Evolutionary conservation across 2,113 vertebrate species (phyloP).

Genomic region (Chelonoidis abingdonii): DNA sequence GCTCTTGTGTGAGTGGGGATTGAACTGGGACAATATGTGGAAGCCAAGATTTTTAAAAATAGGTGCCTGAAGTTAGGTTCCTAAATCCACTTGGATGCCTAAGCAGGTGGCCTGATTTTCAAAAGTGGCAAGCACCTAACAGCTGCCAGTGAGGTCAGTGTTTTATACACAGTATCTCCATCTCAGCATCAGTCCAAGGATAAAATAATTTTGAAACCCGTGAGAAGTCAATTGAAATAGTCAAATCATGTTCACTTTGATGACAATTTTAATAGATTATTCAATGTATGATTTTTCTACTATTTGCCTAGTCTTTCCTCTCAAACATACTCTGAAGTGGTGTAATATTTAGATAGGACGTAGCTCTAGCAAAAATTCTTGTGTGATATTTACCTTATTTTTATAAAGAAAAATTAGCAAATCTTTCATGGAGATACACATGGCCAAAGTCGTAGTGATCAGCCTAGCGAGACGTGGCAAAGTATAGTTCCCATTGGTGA

Average conservation of each 20-base stretch:
- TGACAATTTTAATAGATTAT: background rate
- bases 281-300: background rate
- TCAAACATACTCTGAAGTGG: slow-evolving; percentile 23
- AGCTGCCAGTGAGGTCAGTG: background rate
- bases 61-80: background rate
- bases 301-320: background rate
- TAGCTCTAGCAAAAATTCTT: background rate
- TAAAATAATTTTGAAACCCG: background rate
- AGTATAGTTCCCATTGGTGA: background rate
- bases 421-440: background rate
- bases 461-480: background rate
- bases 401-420: background rate
- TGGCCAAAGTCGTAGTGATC: background rate
- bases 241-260: slow-evolving; percentile 1
- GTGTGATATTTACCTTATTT: background rate
- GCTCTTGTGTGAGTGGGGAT: background rate
- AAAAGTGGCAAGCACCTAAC: background rate
- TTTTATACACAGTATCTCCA: background rate
- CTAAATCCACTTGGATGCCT: background rate
- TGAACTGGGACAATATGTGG: background rate
- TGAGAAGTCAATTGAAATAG: background rate
- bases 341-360: background rate
- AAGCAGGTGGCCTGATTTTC: background rate
- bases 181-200: background rate
- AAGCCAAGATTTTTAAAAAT: background rate